Base-by-base conservation (phyloP, 1,140 invertebrate genomes). In the Dendrolimus punctatus region DNA sequence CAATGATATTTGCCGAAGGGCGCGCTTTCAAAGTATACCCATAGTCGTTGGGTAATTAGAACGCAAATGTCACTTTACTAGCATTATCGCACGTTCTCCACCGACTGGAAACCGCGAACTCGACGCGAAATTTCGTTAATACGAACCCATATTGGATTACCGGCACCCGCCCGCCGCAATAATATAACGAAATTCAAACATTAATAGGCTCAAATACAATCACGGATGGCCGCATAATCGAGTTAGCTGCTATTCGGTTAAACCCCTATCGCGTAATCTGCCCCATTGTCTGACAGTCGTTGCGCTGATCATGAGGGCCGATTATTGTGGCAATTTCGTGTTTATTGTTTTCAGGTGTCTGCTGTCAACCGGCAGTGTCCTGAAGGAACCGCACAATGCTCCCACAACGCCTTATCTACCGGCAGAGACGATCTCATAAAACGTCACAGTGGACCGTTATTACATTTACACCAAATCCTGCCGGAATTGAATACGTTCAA, bases 121-220 rank as follows among this genome's bases (percentile, higher is more conserved):
- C 62, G 55, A 61, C 54, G 58, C 59, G 64, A 64, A 68, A 72
- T 73, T 73, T 75, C 73, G 72, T 76, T 81, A 81, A 81, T 80
- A 66, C 66, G 58, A 56, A 66, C 66, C 72, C 67, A 73, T 80
- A 84, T 82, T 74, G 77, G 77, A 80, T 84, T 82, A 84, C 68
- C 69, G 57, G 65, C 71, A 68, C 69, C 66, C 66, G 63, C 57
- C 65, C 60, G 66, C 75, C 72, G 75, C 76, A 81, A 77, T 83
- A 80, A 81, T 80, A 81, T 81, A 85, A 83, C 78, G 80, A 80
- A 83, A 81, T 80, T 83, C 80, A 83, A 85, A 81, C 75, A 85
- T 82, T 81, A 84, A 85, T 85, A 81, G 74, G 73, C 72, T 76
- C 65, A 80, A 85, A 83, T 71, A 81, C 80, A 83, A 83, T 85